Base-by-base conservation (phyloP, 2,888 invertebrate species). In the Nebria salina region DNA sequence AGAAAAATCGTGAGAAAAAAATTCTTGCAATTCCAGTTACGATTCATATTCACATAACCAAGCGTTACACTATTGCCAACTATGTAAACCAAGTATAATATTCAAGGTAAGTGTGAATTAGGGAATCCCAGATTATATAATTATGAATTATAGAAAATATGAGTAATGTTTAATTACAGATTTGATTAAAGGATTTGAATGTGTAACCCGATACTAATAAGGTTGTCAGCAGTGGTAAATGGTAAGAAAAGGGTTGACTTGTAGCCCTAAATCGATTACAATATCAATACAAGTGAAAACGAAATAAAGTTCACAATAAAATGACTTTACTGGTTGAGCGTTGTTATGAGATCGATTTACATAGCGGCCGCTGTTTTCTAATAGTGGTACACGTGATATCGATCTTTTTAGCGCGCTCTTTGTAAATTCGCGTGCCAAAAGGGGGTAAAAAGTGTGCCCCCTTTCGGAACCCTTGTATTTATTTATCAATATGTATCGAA, bases 381-480 rank as follows among this genome's bases (percentile, higher is more conserved):
- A 80, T 75, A 43, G 34, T 75, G 80, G 65, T 75, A 65, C 43
- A 66, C n/a, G 43, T 42, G 80, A 80, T 80, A 75, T 26, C 43
- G 80, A 80, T 80, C 80, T 75, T 80, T 75, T 34, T 26, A 66
- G 75, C 75, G 75, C 72, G 70, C 65, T 75, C 80, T 80, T 80
- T 80, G 80, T 80, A 80, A 70, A 70, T 80, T 80, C 80, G 75
- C 80, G 80, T 80, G 80, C 80, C 80, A 65, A 75, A 72, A 80
- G 3, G 70, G 11, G 25, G 20, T 9, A 25, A 70, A 70, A 70
- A 25, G 13, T 26, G 26, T 70, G 70, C 25, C 34, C 70, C 70
- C 70, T 34, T 70, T 70, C 25, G 20, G 20, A 68, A 8, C 68
- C 25, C 66, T 66, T 25, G 66, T 66, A 66, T 70, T 34, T 25